Evolutionary conservation across 2,113 vertebrate species (phyloP).

Genomic region (human (Homo sapiens)): GRCh38 chr6:140299501-140300000

Average conservation of each 20-base stretch:
- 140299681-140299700: neutral
- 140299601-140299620: neutral
- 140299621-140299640: neutral
- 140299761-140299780: neutral
- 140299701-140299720: neutral
- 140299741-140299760: neutral
- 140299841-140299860: neutral
- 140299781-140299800: neutral
- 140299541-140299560: neutral
- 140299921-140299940: neutral
- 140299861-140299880: neutral
- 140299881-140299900: constrained; percentile 35
- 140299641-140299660: constrained; percentile 6
- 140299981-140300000: neutral
- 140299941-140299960: neutral
- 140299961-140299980: neutral
- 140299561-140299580: neutral
- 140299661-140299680: constrained; percentile 10
- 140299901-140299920: neutral
- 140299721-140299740: neutral
- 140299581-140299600: neutral
- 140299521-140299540: neutral
- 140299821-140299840: neutral
- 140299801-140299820: constrained; percentile 17
- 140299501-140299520: neutral